Evolutionary conservation across 2,888 invertebrate genomes (phyloP), one percentile per base, ranked within the genome.

Genomic region (Idaea dimidiata): DNA sequence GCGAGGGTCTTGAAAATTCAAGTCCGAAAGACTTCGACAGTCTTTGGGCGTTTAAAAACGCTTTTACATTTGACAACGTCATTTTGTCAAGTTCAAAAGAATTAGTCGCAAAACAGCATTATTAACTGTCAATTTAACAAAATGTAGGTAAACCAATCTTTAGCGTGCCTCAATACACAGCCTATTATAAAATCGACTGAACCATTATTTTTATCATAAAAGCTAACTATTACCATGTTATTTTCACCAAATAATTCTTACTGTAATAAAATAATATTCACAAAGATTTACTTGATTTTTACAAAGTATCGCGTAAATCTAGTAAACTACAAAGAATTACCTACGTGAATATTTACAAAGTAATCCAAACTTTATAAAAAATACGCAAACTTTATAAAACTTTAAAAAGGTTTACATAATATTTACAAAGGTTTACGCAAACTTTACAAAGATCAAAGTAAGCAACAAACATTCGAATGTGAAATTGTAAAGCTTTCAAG

Each of bases 171-270:
- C 10, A 43, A 43, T 43, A 43, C 43, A 43, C 43, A 43, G 43
- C 43, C 43, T 43, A 43, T 43, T 43, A 43, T 43, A 43, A 43
- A 43, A 43, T 43, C 43, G 43, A 43, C 43, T 43, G 43, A 43
- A 43, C 43, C 43, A 43, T 43, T 43, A 43, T 43, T 43, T 43
- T 43, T 43, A 43, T 14, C 43, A 43, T 43, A 43, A 43, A 43
- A 43, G 33, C 43, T 43, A 43, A 8, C 43, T 43, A 43, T 43
- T 43, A 43, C 43, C 43, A 14, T 43, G 43, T 43, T 43, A 43
- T 43, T 43, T 43, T 43, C 43, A 8, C 10, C 6, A 14, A 43
- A 43, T 43, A 43, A 43, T 10, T 10, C 10, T 43, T 43, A 43
- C 14, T 7, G 7, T 7, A 43, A 10, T 43, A 6, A 8, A 2